phyloP scores from a whole-genome alignment of 1,140 invertebrate genomes.

The Heliothis subflexa region DNA sequence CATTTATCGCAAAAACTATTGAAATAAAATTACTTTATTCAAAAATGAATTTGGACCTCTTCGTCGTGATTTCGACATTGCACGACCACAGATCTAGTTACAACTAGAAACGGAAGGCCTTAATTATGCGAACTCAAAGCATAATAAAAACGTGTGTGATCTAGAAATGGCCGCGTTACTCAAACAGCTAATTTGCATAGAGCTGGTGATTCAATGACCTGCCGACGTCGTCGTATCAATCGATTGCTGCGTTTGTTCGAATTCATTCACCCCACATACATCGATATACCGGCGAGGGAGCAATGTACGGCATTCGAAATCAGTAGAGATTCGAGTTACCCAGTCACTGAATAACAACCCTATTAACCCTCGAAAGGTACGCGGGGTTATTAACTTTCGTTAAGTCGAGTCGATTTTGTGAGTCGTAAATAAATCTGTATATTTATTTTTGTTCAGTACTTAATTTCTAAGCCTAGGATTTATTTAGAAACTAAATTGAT shows the following conservation, averaged over 20 bases:
- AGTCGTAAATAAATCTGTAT: not conserved
- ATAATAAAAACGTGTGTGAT: slow-evolving; percentile 23
- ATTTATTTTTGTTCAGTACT: not conserved
- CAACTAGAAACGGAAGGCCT: not conserved
- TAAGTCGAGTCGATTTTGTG: slow-evolving; percentile 1
- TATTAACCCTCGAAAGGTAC: slow-evolving; percentile 23
- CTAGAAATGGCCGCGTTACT: slow-evolving; percentile 26
- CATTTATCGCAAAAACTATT: no score
- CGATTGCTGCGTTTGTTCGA: slow-evolving; percentile 47
- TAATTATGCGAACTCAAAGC: not conserved
- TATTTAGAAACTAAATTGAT: not conserved
- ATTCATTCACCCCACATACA: slow-evolving; percentile 41
- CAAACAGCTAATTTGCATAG: slow-evolving; percentile 39
- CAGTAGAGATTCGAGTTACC: slow-evolving; percentile 3
- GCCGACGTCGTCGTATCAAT: slow-evolving; percentile 23
- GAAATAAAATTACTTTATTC: no score
- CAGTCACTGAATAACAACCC: slow-evolving; percentile 13
- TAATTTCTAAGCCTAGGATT: not conserved
- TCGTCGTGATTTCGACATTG: no score
- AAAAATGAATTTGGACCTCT: no score
- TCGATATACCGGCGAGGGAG: slow-evolving; percentile 29
- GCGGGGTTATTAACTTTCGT: slow-evolving; percentile 31
- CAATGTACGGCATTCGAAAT: slow-evolving; percentile 32
- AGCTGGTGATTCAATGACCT: slow-evolving; percentile 39
- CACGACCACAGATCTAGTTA: not conserved